Conservation (phyloP, 2,888 invertebrate genomes). For the Pandemis corylana region DNA sequence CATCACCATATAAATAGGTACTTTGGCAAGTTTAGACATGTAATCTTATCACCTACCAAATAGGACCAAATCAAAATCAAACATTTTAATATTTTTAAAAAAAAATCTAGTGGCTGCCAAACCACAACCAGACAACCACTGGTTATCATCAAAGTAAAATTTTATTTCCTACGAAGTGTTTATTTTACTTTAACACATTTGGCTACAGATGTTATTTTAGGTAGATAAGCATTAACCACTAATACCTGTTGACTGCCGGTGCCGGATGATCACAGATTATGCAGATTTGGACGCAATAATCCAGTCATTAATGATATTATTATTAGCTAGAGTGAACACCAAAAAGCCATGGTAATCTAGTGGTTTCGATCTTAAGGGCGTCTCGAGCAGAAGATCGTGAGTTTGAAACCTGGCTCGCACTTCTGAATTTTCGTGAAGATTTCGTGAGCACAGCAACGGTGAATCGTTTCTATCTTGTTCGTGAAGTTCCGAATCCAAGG, state of each 20-base stretch:
- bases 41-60: background rate
- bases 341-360: no score
- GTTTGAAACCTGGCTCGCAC: no score
- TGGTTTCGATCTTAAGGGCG: no score
- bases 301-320: conserved; percentile 6
- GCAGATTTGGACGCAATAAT: conserved; percentile 40
- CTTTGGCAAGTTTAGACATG: no score
- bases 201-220: conserved; percentile 38
- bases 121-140: conserved; percentile 25
- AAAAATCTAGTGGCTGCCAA: conserved; percentile 20
- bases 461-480: no score
- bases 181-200: conserved; percentile 42
- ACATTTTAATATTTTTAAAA: conserved; percentile 9
- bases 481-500: no score
- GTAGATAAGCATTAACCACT: conserved; percentile 26
- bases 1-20: no score
- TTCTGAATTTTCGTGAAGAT: no score
- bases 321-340: background rate
- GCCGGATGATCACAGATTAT: conserved; percentile 46
- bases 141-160: conserved; percentile 39
- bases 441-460: no score
- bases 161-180: conserved; percentile 45
- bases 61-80: background rate
- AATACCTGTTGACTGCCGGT: conserved; percentile 45
- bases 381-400: no score